Base-by-base conservation (phyloP, 2,888 invertebrate species). In the Lordiphosa andalusiaca region DNA sequence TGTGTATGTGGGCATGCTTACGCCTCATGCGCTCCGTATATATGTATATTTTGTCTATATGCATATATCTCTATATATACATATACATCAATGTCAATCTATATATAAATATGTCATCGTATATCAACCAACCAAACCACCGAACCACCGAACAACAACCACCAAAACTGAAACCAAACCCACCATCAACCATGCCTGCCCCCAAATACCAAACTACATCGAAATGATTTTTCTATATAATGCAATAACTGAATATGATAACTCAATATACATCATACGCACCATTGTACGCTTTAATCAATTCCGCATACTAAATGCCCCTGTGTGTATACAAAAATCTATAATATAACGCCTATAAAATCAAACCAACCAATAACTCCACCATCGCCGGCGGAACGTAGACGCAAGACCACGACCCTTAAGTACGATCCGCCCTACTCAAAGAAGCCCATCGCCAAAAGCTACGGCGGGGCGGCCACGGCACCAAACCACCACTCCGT, bases 321-420 rank as follows among this genome's bases (percentile, higher is more conserved):
- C 69, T 76, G 71, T 76, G 77, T 71, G 69, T 73, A 80, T 73
- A 73, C 67, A 37, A 48, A 53, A 65, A 58, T 51, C 49, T 60
- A 56, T 69, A 68, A 66, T 69, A 71, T 69, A 73, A 68, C 66
- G 64, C 75, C 83, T 81, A 71, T 69, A 78, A 75, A 73, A 71
- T 30, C 64, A 67, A 73, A 68, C 53, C 47, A 52, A 42, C 25
- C 51, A 69, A 84, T 60, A 49, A 66, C 62, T 59, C 60, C 64
- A 66, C 58, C 71, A 78, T 67, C 65, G 63, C 54, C 66, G 71
- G 61, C 47, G 49, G 42, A 51, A 55, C 58, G 88, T 91, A 94
- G 94, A 94, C 95, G 95, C 92, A 96, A 95, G 93, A 95, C 95
- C 88, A 95, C 95, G 76, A 92, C 95, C 90, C 94, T 95, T 90